Evolutionary conservation across 2,113 vertebrate genomes (phyloP), one percentile per base, ranked within the genome.

Genomic region (Vulpes lagopus): DNA sequence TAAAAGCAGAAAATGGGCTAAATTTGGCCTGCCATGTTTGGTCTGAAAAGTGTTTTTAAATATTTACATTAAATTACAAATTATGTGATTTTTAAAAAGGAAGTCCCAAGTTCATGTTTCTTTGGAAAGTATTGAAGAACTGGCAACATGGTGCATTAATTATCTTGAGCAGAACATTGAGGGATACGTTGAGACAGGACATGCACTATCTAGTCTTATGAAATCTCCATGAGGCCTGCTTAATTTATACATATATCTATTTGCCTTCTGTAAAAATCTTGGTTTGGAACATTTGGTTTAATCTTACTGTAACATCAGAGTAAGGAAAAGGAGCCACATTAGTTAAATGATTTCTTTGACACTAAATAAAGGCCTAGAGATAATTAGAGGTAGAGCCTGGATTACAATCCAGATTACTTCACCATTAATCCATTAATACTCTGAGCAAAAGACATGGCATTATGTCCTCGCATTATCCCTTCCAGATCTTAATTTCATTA

Each of bases 61-160:
- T 67, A 22, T 89, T 84, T 94, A 38, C n/a, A 59, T 96, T 92
- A 49, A 89, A 55, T 71, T 88, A 87, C 23, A 95, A 88, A 27
- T 60, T 32, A 55, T 32, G 2, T 59, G 17, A 35, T 76, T 80
- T 51, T 57, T 51, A 51, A 25, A 51, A 25, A 73, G 19, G 60
- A 81, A 53, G 17, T 80, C 3, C 12, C 55, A 2, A 67, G 64
- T 89, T 85, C 11, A 12, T 92, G 16, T 57, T 97, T 85, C 64
- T 85, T 90, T 90, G 16, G 57, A 88, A 64, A 89, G 8, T 57
- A 14, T 32, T 9, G 35, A 62, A 35, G 60, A 49, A 17, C 15
- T 79, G 6, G 3, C 22, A 62, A 11, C 12, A 27, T 32, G 9
- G 55, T 19, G 22, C 7, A 22, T 20, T 30, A 35, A n/a, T 5